Percentiles rank a stretch among this genome's conserved stretches.
Conservation (phyloP, 1,140 invertebrate genomes). For the Brachionus asplanchnoidis region DNA sequence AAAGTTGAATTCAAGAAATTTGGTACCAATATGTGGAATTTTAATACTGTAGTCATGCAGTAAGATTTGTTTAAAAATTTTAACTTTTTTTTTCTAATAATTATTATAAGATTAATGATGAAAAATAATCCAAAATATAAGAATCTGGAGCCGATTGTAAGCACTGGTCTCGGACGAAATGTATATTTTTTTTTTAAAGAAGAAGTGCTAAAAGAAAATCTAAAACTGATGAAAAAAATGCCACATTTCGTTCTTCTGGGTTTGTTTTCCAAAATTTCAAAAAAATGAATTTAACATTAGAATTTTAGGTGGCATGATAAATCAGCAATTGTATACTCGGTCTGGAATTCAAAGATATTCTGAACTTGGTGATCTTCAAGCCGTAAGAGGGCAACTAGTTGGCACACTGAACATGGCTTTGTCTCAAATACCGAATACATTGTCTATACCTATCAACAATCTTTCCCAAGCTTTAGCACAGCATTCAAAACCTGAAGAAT, state of each 20-base stretch:
- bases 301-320: conserved; percentile 22
- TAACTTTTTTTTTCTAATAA: background rate
- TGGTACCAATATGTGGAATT: conserved; percentile 22
- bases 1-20: conserved; percentile 37
- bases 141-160: conserved; percentile 25
- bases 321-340: conserved; percentile 8
- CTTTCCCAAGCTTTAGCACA: background rate
- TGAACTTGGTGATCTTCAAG: background rate
- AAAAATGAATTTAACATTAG: background rate
- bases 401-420: background rate
- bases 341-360: conserved; percentile 4
- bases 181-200: conserved; percentile 22
- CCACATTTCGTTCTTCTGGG: conserved; percentile 39
- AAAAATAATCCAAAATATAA: conserved; percentile 38
- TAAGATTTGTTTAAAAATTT: background rate
- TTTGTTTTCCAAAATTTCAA: background rate
- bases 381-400: background rate
- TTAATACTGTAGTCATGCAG: conserved; percentile 38
- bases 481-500: conserved; percentile 8
- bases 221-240: conserved; percentile 35
- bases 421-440: background rate
- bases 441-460: background rate
- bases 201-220: conserved; percentile 18
- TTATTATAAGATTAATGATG: background rate
- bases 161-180: conserved; percentile 4